Percentiles rank a stretch among this genome's conserved stretches.
These are phyloP conservation scores for Clarias fuscus DNA, from an alignment of 2,797 vertebrate genomes.

Conservation along the genomic window DNA sequence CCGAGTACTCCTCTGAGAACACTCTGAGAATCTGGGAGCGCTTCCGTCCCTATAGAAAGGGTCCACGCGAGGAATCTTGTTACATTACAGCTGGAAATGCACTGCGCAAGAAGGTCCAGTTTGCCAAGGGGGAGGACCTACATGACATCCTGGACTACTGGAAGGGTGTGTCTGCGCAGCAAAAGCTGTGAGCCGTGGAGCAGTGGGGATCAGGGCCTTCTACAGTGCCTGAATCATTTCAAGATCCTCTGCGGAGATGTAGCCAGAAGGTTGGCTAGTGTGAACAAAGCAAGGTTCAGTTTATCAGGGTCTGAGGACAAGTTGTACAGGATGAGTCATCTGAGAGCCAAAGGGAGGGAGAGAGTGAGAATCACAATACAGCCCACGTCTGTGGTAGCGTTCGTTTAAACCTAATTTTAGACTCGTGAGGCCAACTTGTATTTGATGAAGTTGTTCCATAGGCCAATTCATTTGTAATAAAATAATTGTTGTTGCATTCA, in stretches of 20 bases:
- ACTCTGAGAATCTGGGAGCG: conserved; percentile 98
- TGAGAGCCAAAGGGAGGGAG: conserved; percentile 31
- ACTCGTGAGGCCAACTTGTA: conserved; percentile 58
- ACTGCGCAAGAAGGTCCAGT: conserved; percentile 98
- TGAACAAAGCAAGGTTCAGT: conserved; percentile 56
- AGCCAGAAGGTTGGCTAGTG: conserved; percentile 43
- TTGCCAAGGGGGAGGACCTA: conserved; percentile 98
- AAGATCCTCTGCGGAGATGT: conserved; percentile 29
- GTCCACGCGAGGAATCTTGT: conserved; percentile 90
- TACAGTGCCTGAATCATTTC: conserved; percentile 39
- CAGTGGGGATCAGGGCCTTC: conserved; percentile 40
- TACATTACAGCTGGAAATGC: conserved; percentile 97
- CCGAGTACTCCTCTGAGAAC: conserved; percentile 96
- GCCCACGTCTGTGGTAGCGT: conserved; percentile 59
- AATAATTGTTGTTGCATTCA: conserved; percentile 67
- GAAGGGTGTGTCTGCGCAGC: conserved; percentile 99
- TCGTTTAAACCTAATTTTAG: conserved; percentile 59
- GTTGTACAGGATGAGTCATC: conserved; percentile 52
- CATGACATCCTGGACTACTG: conserved; percentile 99
- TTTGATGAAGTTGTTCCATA: conserved; percentile 57
- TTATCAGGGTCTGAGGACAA: conserved; percentile 53
- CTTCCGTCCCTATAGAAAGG: conserved; percentile 97
- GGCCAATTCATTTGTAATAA: conserved; percentile 59
- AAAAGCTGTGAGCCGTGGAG: conserved; percentile 90
- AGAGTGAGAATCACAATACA: conserved; percentile 41